Conservation (phyloP, 2,888 invertebrate species). For the Aleiodes alternator region DNA sequence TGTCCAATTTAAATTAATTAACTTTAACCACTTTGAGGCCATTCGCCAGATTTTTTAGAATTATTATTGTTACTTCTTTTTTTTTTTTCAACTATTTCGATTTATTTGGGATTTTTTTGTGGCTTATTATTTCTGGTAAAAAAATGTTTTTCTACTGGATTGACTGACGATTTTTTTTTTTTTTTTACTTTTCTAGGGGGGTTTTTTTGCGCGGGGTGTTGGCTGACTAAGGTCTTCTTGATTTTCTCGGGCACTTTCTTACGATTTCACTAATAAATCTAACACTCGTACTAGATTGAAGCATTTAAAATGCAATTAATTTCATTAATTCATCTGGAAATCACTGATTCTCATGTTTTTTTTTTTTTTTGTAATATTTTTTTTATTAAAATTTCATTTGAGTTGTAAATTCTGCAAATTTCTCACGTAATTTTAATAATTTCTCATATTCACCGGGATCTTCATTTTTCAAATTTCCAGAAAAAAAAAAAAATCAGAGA, state of each 20-base stretch:
- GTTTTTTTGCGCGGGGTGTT: slow-evolving; percentile 10
- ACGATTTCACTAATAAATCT: slow-evolving; percentile 67
- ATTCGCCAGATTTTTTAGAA: slow-evolving; percentile 62
- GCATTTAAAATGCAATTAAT: slow-evolving; percentile 65
- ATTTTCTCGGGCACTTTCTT: slow-evolving; percentile 70
- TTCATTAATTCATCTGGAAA: too few relatives aligned
- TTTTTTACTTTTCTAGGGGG: background rate
- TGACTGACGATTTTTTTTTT: slow-evolving; percentile 10
- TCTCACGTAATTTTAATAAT: too few relatives aligned
- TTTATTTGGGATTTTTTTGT: background rate
- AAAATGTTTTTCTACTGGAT: background rate
- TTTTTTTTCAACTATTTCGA: slow-evolving; percentile 1
- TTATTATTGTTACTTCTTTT: background rate
- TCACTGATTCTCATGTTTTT: too few relatives aligned
- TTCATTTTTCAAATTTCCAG: too few relatives aligned
- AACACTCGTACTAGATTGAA: slow-evolving; percentile 64
- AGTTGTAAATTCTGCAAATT: too few relatives aligned
- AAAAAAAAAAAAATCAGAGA: too few relatives aligned
- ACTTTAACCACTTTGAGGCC: slow-evolving; percentile 63
- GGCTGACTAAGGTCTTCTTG: slow-evolving; percentile 48
- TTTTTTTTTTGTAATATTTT: too few relatives aligned
- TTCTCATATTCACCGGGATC: too few relatives aligned
- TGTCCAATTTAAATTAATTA: slow-evolving; percentile 40
- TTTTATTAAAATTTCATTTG: too few relatives aligned
- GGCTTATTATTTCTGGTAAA: slow-evolving; percentile 4